These are phyloP conservation scores for Coranthus polyacanthus DNA, from an alignment of 2,797 vertebrate species.

Conservation along the genomic window DNA sequence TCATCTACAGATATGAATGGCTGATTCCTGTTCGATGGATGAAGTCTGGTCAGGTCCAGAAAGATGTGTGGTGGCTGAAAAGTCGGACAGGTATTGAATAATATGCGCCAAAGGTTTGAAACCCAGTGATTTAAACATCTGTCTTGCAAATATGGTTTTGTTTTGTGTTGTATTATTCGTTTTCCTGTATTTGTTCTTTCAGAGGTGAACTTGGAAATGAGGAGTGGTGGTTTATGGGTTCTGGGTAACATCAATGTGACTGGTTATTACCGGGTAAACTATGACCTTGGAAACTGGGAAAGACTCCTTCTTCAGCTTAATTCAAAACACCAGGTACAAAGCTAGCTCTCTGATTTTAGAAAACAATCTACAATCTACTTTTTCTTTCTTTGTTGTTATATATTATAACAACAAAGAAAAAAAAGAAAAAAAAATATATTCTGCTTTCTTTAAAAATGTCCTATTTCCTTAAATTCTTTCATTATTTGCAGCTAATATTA, in stretches of 20 bases:
- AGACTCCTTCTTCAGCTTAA: slow-evolving; percentile 80
- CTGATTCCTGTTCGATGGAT: slow-evolving; percentile 85
- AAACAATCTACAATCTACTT: too few species aligned
- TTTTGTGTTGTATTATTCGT: neutral
- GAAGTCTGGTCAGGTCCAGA: accelerated
- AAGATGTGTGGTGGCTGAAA: slow-evolving; percentile 87
- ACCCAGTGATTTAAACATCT: neutral
- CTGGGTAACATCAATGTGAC: slow-evolving; percentile 89
- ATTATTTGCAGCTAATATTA: slow-evolving; percentile 8
- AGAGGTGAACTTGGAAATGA: slow-evolving; percentile 65
- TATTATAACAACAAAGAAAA: too few species aligned
- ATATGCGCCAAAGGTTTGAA: neutral
- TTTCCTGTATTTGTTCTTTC: slow-evolving; percentile 4
- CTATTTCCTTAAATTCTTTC: neutral
- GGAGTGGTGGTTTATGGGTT: slow-evolving; percentile 79
- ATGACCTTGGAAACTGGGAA: slow-evolving; percentile 90
- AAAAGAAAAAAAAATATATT: too few species aligned
- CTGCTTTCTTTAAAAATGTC: neutral
- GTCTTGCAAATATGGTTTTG: neutral
- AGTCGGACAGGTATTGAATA: slow-evolving; percentile 55
- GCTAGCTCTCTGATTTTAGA: neutral
- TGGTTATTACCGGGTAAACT: slow-evolving; percentile 93
- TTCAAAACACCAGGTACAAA: slow-evolving; percentile 52
- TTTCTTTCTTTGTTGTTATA: too few species aligned
- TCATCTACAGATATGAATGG: slow-evolving; percentile 87